phyloP scores from a whole-genome alignment of 1,140 invertebrate species.

The Calliopsis andreniformis region DNA sequence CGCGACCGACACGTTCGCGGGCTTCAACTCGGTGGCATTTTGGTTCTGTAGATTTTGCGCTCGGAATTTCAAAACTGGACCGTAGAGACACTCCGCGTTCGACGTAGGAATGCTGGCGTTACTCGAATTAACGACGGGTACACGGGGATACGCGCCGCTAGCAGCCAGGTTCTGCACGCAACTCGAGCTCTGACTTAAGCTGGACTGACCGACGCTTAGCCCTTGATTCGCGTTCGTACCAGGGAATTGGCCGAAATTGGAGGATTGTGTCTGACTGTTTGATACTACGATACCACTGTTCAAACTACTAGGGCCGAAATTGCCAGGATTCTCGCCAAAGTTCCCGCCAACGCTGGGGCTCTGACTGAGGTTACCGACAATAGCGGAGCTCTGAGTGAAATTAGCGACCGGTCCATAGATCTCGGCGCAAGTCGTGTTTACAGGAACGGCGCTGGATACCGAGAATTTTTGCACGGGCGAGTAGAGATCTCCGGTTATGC shows the following conservation, averaged over 20 bases:
- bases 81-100: constrained; percentile 74
- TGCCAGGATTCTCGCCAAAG: constrained; percentile 69
- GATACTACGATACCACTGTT: constrained; percentile 43
- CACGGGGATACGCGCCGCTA: constrained; percentile 49
- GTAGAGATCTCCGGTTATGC: constrained; percentile 68
- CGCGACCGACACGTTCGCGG: constrained; percentile 44
- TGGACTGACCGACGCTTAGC: constrained; percentile 36
- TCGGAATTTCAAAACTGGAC: constrained; percentile 78
- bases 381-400: constrained; percentile 78
- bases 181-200: constrained; percentile 28
- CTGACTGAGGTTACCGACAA: constrained; percentile 77
- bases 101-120: constrained; percentile 45
- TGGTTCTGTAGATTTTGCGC: constrained; percentile 66
- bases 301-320: constrained; percentile 69
- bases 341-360: constrained; percentile 70
- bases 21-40: constrained; percentile 52
- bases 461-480: constrained; percentile 73
- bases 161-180: constrained; percentile 29
- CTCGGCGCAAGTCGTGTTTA: constrained; percentile 63
- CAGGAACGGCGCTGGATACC: constrained; percentile 44
- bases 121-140: constrained; percentile 29
- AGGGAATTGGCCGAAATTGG: constrained; percentile 45
- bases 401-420: constrained; percentile 78
- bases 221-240: constrained; percentile 31
- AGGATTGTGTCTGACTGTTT: constrained; percentile 30